Evolutionary conservation across 2,113 vertebrate genomes (phyloP).

Genomic region (Colistium nudipinnis): DNA sequence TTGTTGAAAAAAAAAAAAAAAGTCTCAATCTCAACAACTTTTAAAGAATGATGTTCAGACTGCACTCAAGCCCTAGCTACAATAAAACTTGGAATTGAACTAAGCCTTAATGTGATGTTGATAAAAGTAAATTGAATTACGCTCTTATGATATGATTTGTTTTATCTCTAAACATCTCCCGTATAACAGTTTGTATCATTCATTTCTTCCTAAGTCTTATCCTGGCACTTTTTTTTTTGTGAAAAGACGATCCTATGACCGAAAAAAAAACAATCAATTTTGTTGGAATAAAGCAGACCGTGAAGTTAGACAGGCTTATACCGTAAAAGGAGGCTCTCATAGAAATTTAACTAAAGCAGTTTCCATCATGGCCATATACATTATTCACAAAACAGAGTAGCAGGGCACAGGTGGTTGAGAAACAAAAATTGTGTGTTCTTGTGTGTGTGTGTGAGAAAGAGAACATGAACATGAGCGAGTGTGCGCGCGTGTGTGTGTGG

Average conservation of each 20-base stretch:
- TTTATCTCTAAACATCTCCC: neutral
- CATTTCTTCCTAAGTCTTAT: neutral
- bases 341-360: conserved; percentile 22
- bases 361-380: conserved; percentile 21
- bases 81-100: too few species aligned
- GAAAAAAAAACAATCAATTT: conserved; percentile 17
- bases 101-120: too few species aligned
- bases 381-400: conserved; percentile 36
- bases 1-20: too few species aligned
- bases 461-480: neutral
- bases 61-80: neutral
- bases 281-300: conserved; percentile 34
- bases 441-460: neutral
- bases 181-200: neutral
- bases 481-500: conserved; percentile 3
- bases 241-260: conserved; percentile 8
- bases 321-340: conserved; percentile 17
- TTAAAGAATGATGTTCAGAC: neutral
- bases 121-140: too few species aligned
- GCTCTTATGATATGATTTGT: too few species aligned
- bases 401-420: conserved; percentile 38
- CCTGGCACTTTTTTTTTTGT: neutral
- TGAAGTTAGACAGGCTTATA: conserved; percentile 13
- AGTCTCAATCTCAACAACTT: neutral
- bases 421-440: conserved; percentile 1